Evolutionary conservation across 2,888 invertebrate genomes (phyloP).

Genomic region (Polydrusus tereticollis): DNA sequence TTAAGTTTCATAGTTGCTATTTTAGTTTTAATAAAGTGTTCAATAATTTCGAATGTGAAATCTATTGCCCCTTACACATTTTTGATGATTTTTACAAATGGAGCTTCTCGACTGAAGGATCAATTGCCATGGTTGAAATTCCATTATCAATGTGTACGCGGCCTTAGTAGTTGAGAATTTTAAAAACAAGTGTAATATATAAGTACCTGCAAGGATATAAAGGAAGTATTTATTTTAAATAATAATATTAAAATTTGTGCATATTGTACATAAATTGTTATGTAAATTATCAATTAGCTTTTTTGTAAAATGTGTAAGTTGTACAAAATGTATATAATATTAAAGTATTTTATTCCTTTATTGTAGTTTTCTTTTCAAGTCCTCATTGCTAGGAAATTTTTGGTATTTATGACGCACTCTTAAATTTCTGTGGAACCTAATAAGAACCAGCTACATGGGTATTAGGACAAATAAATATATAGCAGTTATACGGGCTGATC

Average conservation of each 20-base stretch:
- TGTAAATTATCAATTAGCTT: constrained; percentile 46
- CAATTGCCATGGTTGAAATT: not conserved
- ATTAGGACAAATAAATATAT: too few species aligned
- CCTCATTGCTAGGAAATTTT: not conserved
- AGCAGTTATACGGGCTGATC: too few species aligned
- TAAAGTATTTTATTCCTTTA: constrained; percentile 61
- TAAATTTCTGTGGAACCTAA: too few species aligned
- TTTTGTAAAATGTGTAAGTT: constrained; percentile 61
- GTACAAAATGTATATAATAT: constrained; percentile 65
- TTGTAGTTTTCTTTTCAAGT: constrained; percentile 44
- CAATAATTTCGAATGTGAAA: not conserved
- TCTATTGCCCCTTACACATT: constrained; percentile 11
- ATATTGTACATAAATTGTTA: constrained; percentile 61
- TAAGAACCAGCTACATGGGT: too few species aligned
- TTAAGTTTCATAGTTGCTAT: too few species aligned
- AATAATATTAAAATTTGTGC: constrained; percentile 56
- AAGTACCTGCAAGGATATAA: constrained; percentile 64
- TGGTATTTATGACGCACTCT: not conserved
- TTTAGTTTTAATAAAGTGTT: not conserved
- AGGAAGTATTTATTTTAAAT: constrained; percentile 64
- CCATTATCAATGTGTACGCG: not conserved
- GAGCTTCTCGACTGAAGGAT: not conserved
- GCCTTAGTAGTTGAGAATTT: constrained; percentile 20
- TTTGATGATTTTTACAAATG: too few species aligned
- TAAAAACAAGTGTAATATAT: constrained; percentile 65